Evolutionary conservation across 2,113 vertebrate genomes (phyloP).

Genomic region (Barbus barbus): DNA sequence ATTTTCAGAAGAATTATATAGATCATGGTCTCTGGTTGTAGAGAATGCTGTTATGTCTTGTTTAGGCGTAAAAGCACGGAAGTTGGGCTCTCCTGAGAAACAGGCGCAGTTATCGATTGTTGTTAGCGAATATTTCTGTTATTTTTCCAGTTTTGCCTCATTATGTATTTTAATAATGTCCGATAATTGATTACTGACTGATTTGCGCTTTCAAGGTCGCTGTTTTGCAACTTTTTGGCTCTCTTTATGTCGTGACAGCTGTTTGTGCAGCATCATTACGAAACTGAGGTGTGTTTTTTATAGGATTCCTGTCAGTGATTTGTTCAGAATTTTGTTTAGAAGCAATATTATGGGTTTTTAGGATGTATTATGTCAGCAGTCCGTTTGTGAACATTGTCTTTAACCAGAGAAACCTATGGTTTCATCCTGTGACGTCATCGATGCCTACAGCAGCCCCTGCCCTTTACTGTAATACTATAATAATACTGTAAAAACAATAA

Average conservation of each 20-base stretch:
- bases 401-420: background rate
- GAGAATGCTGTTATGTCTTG: background rate
- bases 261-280: background rate
- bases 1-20: background rate
- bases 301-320: background rate
- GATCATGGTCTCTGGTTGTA: background rate
- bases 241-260: background rate
- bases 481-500: background rate
- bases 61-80: background rate
- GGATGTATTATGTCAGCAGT: background rate
- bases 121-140: background rate
- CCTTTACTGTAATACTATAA: too few relatives aligned
- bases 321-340: background rate
- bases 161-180: background rate
- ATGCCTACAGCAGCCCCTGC: too few relatives aligned
- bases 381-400: background rate
- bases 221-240: constrained; percentile 8
- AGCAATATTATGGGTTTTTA: background rate
- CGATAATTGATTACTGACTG: background rate
- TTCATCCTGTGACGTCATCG: background rate
- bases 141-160: background rate
- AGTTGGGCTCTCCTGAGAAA: background rate
- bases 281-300: background rate
- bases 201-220: background rate
- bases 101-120: background rate